Base-by-base conservation (phyloP, 2,888 invertebrate species). In the Rhagonycha fulva region DNA sequence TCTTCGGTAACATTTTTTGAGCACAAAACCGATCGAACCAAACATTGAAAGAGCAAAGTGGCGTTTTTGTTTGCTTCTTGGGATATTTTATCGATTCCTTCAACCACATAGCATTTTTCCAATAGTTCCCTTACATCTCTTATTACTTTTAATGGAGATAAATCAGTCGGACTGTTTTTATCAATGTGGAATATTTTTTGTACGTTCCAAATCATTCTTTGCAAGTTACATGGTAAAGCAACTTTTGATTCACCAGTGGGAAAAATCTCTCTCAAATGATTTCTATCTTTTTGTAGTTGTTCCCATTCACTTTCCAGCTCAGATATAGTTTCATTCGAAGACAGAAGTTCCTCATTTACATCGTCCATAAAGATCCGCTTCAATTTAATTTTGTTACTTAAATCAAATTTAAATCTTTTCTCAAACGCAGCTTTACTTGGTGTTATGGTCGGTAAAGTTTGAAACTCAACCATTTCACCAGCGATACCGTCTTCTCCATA, bases 121-220 rank as follows among this genome's bases (percentile, higher is more conserved):
- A 98, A 89, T 61, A 99, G 89, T 74, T 96, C 95, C 81, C 95
- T 92, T 0, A 99, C 98, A 75, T 95, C 97, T 85, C 95, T 93
- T 76, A 98, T 96, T 0, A 98, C 97, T 86, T 95, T 93, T 79
- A 98, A 91, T 0, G 99, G 99, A 84, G 97, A 97, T 23, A 99
- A 90, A 89, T 99, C 98, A 0, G 98, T 97, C 0, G 97, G 96
- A 80, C 95, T 93, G 78, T 98, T 91, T 84, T 95, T 95, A 86
- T 99, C 98, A 77, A 99, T 98, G 85, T 98, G 97, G 91, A 99
- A 99, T 86, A 99, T 99, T 87, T 99, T 99, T 88, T 99, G 99
- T 0, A 98, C 99, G 88, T 99, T 99, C 98, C 99, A 99, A 84
- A 99, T 99, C 95, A 99, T 97, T 82, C 99, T 92, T 85, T 97